These are phyloP conservation scores for Dynastes hyllus DNA, from an alignment of 2,888 invertebrate genomes.

Conservation along the genomic window DNA sequence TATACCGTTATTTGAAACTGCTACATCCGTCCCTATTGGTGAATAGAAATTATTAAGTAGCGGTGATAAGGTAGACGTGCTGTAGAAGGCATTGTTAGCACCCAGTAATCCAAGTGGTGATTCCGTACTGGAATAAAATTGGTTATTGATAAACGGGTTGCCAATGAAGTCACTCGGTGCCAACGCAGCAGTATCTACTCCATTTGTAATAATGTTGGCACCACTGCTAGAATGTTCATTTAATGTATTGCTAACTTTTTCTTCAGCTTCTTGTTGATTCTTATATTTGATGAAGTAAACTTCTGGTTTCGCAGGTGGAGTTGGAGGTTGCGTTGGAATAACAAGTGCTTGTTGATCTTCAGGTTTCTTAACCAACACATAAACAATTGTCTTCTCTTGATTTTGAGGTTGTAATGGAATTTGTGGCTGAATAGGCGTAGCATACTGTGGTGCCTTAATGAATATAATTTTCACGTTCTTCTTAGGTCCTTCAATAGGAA, in stretches of 20 bases:
- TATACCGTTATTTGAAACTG: slow-evolving; percentile 40
- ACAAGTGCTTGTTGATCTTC: slow-evolving; percentile 86
- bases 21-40: slow-evolving; percentile 21
- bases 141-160: slow-evolving; percentile 19
- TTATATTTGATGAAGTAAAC: slow-evolving; percentile 92
- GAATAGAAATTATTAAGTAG: slow-evolving; percentile 32
- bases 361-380: slow-evolving; percentile 73
- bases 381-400: slow-evolving; percentile 67
- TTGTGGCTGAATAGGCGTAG: slow-evolving; percentile 55
- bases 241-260: slow-evolving; percentile 54
- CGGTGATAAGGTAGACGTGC: slow-evolving; percentile 40
- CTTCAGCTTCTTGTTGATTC: slow-evolving; percentile 62
- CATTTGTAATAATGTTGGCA: slow-evolving; percentile 53
- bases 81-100: slow-evolving; percentile 18
- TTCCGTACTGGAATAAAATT: slow-evolving; percentile 34
- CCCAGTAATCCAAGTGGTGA: slow-evolving; percentile 31
- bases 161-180: slow-evolving; percentile 24
- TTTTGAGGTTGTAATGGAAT: slow-evolving; percentile 61
- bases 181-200: slow-evolving; percentile 50
- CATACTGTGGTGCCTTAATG: slow-evolving; percentile 69
- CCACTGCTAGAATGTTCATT: slow-evolving; percentile 50
- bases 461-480: slow-evolving; percentile 71
- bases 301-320: slow-evolving; percentile 89
- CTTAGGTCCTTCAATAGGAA: slow-evolving; percentile 64
- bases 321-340: slow-evolving; percentile 83